Percentiles rank a stretch among this genome's conserved stretches.
phyloP scores from a whole-genome alignment of 2,113 vertebrate species.

The Ibidorhyncha struthersii region DNA sequence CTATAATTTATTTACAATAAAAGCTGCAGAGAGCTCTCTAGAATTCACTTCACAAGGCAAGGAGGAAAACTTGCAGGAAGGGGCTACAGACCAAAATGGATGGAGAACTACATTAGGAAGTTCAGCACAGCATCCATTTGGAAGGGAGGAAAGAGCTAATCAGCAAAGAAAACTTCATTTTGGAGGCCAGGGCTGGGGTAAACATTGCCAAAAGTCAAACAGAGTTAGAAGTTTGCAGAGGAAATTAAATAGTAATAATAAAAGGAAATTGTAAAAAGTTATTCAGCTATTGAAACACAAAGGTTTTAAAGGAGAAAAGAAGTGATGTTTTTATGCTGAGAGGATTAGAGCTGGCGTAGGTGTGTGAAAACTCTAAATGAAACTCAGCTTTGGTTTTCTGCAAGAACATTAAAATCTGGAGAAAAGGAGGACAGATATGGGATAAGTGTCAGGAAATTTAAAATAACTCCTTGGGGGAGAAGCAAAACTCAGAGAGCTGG shows the following conservation, averaged over 20 bases:
- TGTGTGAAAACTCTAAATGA: background rate
- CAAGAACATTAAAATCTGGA: background rate
- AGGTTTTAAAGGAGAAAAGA: background rate
- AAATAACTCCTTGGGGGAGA: background rate
- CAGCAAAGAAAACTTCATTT: constrained; percentile 17
- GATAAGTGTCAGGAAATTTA: constrained; percentile 14
- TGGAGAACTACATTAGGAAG: background rate
- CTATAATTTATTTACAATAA: background rate
- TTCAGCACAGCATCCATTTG: background rate
- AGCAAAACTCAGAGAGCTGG: background rate
- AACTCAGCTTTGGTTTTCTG: background rate
- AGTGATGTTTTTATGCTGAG: background rate
- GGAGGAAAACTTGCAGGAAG: background rate
- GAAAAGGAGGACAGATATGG: background rate
- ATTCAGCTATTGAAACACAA: background rate
- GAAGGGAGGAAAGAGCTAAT: constrained; percentile 10
- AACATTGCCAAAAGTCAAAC: constrained; percentile 33
- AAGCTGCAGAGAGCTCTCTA: background rate
- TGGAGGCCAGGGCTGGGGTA: background rate
- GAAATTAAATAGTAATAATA: constrained; percentile 52
- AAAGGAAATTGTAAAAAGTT: background rate
- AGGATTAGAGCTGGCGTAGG: background rate
- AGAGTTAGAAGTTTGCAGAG: background rate
- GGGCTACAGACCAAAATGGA: background rate
- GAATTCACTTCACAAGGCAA: background rate